Evolutionary conservation across 53 echinoderm and acorn worm species (phyloP).

Genomic region (Paelopatides confundens): DNA sequence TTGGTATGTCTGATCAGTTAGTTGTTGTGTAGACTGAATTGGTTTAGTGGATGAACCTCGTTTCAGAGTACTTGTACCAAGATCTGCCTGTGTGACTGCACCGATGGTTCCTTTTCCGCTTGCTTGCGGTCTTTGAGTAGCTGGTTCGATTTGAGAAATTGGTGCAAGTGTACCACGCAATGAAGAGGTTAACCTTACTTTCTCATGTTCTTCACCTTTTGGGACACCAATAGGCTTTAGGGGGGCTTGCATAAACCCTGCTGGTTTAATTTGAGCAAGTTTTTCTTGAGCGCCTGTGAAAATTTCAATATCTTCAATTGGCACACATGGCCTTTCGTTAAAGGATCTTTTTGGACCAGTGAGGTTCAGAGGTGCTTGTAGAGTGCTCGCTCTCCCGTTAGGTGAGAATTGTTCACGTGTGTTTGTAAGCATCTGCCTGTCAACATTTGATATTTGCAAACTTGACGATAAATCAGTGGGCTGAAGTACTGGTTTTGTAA

Average conservation of each 20-base stretch:
- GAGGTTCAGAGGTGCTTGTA: not conserved
- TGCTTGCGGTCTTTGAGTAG: not conserved
- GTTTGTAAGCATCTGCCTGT: not conserved
- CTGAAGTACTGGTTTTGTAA: not conserved
- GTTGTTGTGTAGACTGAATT: not conserved
- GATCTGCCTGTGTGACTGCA: not conserved
- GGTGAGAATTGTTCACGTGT: not conserved
- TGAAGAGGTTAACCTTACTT: not conserved
- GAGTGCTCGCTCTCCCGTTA: not conserved
- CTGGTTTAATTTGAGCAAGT: conserved; percentile 2
- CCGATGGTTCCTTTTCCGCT: not conserved
- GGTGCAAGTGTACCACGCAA: not conserved
- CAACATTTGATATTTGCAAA: not conserved
- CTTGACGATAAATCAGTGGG: not conserved
- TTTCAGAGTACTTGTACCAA: not conserved
- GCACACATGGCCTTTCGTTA: not conserved
- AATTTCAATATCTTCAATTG: not conserved
- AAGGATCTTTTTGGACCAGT: not conserved
- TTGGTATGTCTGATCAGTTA: not conserved
- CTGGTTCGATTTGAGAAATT: not conserved
- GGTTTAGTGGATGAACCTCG: not conserved
- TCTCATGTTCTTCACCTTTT: not conserved
- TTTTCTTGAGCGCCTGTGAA: not conserved
- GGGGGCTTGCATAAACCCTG: not conserved
- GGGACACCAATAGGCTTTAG: not conserved